phyloP scores from a whole-genome alignment of 2,113 vertebrate species.

The Peromyscus californicus region DNA sequence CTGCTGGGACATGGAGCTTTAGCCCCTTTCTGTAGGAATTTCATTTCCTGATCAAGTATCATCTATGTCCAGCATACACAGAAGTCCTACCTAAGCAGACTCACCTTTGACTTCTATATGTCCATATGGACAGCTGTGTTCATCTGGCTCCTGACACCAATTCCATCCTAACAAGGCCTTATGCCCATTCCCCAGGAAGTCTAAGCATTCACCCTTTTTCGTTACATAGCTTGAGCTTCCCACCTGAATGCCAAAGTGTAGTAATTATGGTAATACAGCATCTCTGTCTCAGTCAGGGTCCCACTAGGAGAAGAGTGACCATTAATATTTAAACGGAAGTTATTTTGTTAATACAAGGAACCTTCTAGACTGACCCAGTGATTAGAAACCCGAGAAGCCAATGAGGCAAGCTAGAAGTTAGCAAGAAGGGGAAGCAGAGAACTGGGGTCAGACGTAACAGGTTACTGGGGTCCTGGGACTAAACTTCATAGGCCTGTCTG shows the following conservation, averaged over 20 bases:
- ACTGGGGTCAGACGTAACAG: background rate
- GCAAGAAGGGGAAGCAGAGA: background rate
- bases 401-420: background rate
- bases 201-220: background rate
- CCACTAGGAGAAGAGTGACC: background rate
- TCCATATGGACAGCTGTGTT: background rate
- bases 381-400: background rate
- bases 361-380: background rate
- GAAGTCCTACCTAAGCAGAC: background rate
- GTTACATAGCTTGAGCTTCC: background rate
- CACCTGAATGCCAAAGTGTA: background rate
- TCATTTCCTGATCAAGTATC: background rate
- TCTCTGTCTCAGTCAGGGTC: background rate
- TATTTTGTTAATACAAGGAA: background rate
- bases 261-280: background rate
- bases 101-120: background rate
- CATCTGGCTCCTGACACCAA: background rate
- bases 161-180: background rate
- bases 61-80: rapidly evolving
- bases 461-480: background rate
- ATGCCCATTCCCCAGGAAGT: background rate
- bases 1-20: background rate
- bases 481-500: background rate
- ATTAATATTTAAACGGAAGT: background rate
- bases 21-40: background rate